phyloP scores from a whole-genome alignment of 2,888 invertebrate species.

The Heliconius hortense region DNA sequence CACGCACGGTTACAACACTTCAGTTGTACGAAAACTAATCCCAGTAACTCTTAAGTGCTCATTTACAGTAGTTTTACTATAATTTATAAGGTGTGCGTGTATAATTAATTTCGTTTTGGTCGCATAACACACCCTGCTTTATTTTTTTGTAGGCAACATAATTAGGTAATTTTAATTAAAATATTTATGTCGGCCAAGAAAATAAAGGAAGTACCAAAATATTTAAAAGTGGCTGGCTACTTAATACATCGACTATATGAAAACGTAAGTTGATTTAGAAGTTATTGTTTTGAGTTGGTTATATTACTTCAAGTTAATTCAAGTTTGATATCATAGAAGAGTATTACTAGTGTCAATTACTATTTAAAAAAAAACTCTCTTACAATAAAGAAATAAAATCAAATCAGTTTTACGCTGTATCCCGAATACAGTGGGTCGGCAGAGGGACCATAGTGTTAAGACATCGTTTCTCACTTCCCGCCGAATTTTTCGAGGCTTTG shows the following conservation, averaged over 20 bases:
- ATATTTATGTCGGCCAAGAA: neutral
- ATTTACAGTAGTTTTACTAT: neutral
- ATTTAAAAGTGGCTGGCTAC: neutral
- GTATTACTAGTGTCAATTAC: neutral
- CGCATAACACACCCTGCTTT: neutral
- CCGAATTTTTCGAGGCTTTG: too few species aligned
- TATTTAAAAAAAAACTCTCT: neutral
- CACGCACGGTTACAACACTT: neutral
- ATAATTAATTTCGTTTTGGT: neutral
- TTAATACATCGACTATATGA: neutral
- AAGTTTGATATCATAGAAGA: neutral
- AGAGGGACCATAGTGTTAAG: too few species aligned
- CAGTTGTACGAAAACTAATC: neutral
- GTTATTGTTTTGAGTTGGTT: neutral
- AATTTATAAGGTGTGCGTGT: conserved; percentile 3
- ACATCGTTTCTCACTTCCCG: too few species aligned
- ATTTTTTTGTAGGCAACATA: neutral
- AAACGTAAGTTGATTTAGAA: neutral
- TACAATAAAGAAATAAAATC: too few species aligned
- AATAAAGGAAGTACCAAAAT: neutral
- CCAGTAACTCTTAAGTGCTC: neutral
- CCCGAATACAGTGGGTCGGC: too few species aligned
- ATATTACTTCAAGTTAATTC: neutral
- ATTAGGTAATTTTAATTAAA: neutral
- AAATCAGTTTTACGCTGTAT: too few species aligned